Evolutionary conservation across 1,140 invertebrate species (phyloP), one percentile per base, ranked within the genome.

Genomic region (Aphaenogaster rudis): DNA sequence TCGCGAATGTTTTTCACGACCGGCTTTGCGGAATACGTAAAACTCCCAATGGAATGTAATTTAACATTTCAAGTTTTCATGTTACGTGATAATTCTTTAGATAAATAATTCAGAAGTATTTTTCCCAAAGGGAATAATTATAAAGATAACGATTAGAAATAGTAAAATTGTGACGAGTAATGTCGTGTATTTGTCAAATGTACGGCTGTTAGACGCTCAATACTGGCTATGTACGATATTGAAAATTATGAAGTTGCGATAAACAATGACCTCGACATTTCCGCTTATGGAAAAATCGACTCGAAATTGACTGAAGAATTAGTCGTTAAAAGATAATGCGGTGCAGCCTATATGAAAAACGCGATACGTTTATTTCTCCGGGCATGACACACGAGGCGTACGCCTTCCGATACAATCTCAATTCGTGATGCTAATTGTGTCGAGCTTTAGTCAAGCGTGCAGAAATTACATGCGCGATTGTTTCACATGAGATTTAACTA

Each of bases 381-480:
- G 8, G 8, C 13, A 42, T 59, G 54, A 77, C 52, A 11, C 42
- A 63, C 28, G 15, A 17, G 28, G 1, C 17, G 39, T 78, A 67
- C 63, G 21, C 28, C 28, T 42, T 52, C 8, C 33, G 78, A 80
- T 80, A 69, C 13, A 39, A 54, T 80, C 63, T 54, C 61, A 50
- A 69, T 54, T 80, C 50, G 50, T 69, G 64, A 81, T 21, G 64
- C 5, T 81, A 54, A 81, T 81, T 54, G 48, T 17, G n/a, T 45
- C 63, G 48, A 69, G 50, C 36, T 67, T 67, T 69, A 36, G 8
- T 42, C 36, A 28, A 69, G 48, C 36, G 42, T 81, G 36, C 64
- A 54, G 13, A 80, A 81, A 69, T 71, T 71, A 81, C 39, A 33
- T 15, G 36, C 50, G 36, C 36, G 33, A 52, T 54, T 59, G 36